phyloP scores from a whole-genome alignment of 2,797 vertebrate species.

The Chelonia mydas region DNA sequence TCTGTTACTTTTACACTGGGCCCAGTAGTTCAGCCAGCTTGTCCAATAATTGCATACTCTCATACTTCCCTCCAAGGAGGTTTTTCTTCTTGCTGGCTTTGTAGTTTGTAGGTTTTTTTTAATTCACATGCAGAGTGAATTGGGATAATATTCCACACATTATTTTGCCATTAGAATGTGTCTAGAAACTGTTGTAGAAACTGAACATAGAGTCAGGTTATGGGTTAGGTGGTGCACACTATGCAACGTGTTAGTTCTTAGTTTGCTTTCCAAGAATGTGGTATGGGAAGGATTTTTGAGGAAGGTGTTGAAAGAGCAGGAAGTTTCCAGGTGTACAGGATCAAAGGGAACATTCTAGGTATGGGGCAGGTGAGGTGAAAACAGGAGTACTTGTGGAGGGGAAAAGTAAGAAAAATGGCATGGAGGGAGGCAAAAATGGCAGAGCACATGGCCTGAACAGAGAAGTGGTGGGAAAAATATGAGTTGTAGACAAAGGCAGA shows the following conservation, averaged over 20 bases:
- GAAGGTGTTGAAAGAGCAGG: background rate
- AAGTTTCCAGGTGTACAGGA: fast-evolving
- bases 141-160: background rate
- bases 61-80: background rate
- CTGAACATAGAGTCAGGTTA: too few relatives aligned
- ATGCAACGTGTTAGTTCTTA: background rate
- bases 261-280: background rate
- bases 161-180: background rate
- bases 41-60: background rate
- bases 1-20: background rate
- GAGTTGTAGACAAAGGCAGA: background rate
- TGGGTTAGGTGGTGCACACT: background rate
- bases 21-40: background rate
- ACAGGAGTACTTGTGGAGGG: too few relatives aligned
- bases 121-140: background rate
- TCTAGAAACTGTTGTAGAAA: fast-evolving
- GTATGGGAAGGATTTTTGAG: background rate
- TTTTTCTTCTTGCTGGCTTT: background rate
- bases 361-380: background rate
- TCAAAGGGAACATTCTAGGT: background rate
- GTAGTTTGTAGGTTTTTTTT: too few relatives aligned
- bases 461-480: background rate
- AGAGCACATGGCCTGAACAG: background rate
- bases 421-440: background rate
- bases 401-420: background rate